These are phyloP conservation scores for Nemopilema nomurai DNA, from an alignment of 30 jellyfish, hydroid and myxozoan genomes.

Conservation along the genomic window DNA sequence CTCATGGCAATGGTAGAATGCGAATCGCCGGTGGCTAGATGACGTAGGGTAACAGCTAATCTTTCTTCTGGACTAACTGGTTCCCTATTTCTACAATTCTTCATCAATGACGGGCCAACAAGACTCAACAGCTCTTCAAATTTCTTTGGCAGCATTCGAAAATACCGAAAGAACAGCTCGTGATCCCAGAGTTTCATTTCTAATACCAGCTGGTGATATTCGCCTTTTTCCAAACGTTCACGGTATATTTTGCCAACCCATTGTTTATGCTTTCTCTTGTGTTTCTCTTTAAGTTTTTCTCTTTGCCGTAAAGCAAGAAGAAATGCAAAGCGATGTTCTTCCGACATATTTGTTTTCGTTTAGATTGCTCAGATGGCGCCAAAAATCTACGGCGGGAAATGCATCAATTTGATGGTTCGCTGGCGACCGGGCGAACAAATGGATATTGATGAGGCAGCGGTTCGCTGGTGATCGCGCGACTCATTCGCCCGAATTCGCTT, in stretches of 20 bases:
- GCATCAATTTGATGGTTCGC: slow-evolving; percentile 11
- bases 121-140: slow-evolving; percentile 18
- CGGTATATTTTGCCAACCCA: slow-evolving; percentile 29
- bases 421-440: slow-evolving; percentile 22
- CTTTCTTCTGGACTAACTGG: slow-evolving; percentile 53
- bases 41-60: slow-evolving; percentile 57
- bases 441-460: not conserved
- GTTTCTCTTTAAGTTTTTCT: slow-evolving; percentile 26
- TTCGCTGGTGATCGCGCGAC: slow-evolving; percentile 17
- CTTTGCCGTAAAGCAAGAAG: slow-evolving; percentile 37
- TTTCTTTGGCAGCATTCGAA: slow-evolving; percentile 3
- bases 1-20: slow-evolving; percentile 60
- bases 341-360: slow-evolving; percentile 23
- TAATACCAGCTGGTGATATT: slow-evolving; percentile 41
- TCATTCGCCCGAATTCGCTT: no score
- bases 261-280: slow-evolving; percentile 36
- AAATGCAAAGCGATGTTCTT: slow-evolving; percentile 48
- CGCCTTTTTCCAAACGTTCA: slow-evolving; percentile 50
- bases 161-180: slow-evolving; percentile 34
- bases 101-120: slow-evolving; percentile 39
- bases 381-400: slow-evolving; percentile 3
- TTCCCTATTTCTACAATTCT: slow-evolving; percentile 36
- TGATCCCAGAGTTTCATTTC: slow-evolving; percentile 60
- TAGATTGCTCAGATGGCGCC: slow-evolving; percentile 51
- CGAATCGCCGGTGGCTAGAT: slow-evolving; percentile 73